Base-by-base conservation (phyloP, 2,797 vertebrate species). In the Halcyon badia region DNA sequence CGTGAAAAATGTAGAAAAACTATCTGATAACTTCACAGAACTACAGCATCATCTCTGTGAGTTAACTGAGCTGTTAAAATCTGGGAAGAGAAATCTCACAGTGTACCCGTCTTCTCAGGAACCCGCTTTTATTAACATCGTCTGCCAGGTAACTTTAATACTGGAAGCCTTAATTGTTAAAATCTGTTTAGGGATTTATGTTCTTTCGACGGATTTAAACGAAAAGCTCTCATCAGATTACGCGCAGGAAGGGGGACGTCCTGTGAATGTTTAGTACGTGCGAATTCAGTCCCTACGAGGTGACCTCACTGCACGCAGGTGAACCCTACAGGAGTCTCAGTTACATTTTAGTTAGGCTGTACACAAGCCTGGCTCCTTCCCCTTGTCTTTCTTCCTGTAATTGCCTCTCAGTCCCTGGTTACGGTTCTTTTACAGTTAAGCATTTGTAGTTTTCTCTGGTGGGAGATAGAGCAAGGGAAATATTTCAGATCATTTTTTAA, bases 71-170 rank as follows among this genome's bases (percentile, higher is more conserved):
- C 98, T 97, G 56, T 93, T 98, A 4, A 99, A 98, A 68, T 98
- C 98, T 28, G 98, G 98, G 52, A 99, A 98, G 97, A 99, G 98
- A 92, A 64, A 76, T 33, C 78, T 73, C 54, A 94, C 94, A 6
- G 78, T 52, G 4, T 99, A 99, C 60, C 99, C 99, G 1, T 97
- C 94, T 33, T 98, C 97, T 49, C 97, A 94, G 56, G 99, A 99
- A 2, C 98, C 99, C 3, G 98, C 99, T 9, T 99, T 99, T 44
- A 94, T 99, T 95, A 98, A 98, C 61, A 94, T 99, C 97, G 98
- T 98, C n/a, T 99, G 97, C 92, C 99, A 99, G 99, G 99, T 99
- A 99, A 96, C 77, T 66, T 71, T 65, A 46, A 13, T 82, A 31
- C 22, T 35, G 73, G 66, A 68, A 89, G 19, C 28, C 26, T 39